Base-by-base conservation (phyloP, 1,140 invertebrate species). In the Pollicipes pollicipes region DNA sequence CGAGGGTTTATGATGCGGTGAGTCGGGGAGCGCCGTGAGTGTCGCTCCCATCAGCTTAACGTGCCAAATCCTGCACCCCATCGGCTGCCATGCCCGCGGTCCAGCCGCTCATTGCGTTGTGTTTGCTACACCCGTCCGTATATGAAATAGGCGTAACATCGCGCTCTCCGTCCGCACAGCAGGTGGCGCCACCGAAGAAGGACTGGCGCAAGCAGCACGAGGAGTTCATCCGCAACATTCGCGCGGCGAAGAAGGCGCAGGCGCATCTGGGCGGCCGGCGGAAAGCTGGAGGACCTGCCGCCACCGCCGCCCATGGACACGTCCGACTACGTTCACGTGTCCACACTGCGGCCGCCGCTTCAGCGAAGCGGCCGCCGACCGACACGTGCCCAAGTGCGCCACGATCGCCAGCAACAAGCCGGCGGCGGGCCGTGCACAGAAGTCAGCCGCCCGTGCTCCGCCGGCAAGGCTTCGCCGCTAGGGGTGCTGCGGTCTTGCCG, bases 361-460 rank as follows among this genome's bases (percentile, higher is more conserved):
- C 83, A 93, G 89, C 80, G 83, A 88, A 77, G 81, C 81, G 0
- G 93, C 91, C 0, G 95, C 94, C 0, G 90, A 93, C 73, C 80
- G 95, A 66, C 95, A 98, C 80, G 95, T 98, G 76, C 94, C 95
- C 24, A 91, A 91, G 80, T 98, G 95, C 82, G 86, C 87, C 76
- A 85, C 83, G 74, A 92, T 89, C 82, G 80, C 86, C 74, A 88
- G 90, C 78, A 94, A 92, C 79, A 66, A 92, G 78, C 84, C 86
- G 78, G 84, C 86, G 68, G 71, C 35, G 3, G 58, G 66, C 24
- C 63, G 63, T 21, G 45, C 45, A 2, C 13, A 58, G 45, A 58
- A 58, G 45, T 21, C 45, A 24, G 45, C 45, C 13, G 6, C 10
- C 17, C 45, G 45, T 21, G 45, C 21, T 21, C 24, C 45, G 45